Conservation (phyloP, 1,140 invertebrate genomes). For the Drosophila albomicans region DNA sequence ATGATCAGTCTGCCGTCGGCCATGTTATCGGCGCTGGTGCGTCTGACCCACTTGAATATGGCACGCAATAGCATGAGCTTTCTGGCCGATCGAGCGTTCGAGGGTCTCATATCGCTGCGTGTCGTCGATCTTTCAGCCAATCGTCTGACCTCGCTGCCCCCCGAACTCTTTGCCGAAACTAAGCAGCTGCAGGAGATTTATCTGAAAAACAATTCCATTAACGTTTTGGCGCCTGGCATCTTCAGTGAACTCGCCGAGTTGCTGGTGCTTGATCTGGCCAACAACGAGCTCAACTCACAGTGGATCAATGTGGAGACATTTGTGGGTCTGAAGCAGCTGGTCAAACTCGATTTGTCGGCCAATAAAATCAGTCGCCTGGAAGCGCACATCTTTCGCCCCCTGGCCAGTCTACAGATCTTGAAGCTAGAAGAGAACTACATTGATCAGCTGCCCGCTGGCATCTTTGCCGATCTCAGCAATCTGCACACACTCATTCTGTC, state of each 20-base stretch:
- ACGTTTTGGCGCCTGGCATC: slow-evolving; percentile 93
- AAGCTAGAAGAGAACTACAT: slow-evolving; percentile 93
- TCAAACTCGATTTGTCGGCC: slow-evolving; percentile 92
- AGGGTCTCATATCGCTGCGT: slow-evolving; percentile 91
- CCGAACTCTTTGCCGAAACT: slow-evolving; percentile 92
- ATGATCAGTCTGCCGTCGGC: slow-evolving; percentile 91
- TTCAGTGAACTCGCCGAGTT: slow-evolving; percentile 93
- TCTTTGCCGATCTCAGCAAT: slow-evolving; percentile 92
- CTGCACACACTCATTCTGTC: slow-evolving; percentile 94
- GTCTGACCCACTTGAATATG: slow-evolving; percentile 88
- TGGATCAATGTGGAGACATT: slow-evolving; percentile 96
- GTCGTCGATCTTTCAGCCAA: slow-evolving; percentile 93
- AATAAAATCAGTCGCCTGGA: slow-evolving; percentile 93
- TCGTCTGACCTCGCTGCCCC: slow-evolving; percentile 91
- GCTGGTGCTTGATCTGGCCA: slow-evolving; percentile 92
- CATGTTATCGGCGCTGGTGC: slow-evolving; percentile 89
- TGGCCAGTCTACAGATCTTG: slow-evolving; percentile 92
- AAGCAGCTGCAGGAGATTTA: slow-evolving; percentile 93
- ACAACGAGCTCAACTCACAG: slow-evolving; percentile 93
- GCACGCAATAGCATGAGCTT: slow-evolving; percentile 90
- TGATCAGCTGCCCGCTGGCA: slow-evolving; percentile 92
- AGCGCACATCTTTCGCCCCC: slow-evolving; percentile 91
- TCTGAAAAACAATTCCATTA: slow-evolving; percentile 94
- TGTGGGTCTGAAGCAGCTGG: slow-evolving; percentile 91
- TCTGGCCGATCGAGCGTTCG: slow-evolving; percentile 92